Percentiles rank a stretch among this genome's conserved stretches.
Conservation (phyloP, 2,888 invertebrate genomes). For the Heliothis peltigera region DNA sequence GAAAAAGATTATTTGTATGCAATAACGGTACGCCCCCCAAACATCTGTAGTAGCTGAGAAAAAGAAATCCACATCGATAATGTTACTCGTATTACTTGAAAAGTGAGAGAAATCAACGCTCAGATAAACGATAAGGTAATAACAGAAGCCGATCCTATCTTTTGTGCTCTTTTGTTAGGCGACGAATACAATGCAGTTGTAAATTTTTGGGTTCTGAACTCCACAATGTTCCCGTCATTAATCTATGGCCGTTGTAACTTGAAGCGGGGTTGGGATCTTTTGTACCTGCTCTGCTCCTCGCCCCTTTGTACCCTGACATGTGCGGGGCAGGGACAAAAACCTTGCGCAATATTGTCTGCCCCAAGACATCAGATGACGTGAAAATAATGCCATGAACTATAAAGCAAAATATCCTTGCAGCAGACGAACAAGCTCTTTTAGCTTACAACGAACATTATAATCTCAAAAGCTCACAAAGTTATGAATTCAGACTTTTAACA, state of each 20-base stretch:
- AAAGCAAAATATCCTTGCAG: constrained; percentile 63
- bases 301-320: constrained; percentile 86
- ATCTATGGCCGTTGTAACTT: constrained; percentile 88
- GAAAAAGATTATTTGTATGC: constrained; percentile 75
- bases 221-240: constrained; percentile 88
- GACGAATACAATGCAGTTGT: constrained; percentile 86
- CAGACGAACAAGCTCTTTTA: constrained; percentile 20
- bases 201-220: constrained; percentile 89
- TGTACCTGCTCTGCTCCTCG: constrained; percentile 85
- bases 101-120: constrained; percentile 86
- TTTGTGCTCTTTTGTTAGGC: constrained; percentile 84
- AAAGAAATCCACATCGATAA: constrained; percentile 78
- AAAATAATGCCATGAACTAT: constrained; percentile 80
- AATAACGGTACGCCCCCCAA: constrained; percentile 85
- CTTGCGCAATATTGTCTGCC: constrained; percentile 86
- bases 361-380: constrained; percentile 80
- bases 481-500: constrained; percentile 65
- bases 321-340: constrained; percentile 85
- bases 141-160: constrained; percentile 88
- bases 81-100: constrained; percentile 83
- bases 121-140: constrained; percentile 87
- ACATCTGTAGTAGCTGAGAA: constrained; percentile 78
- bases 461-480: constrained; percentile 69
- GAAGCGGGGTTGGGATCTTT: constrained; percentile 84
- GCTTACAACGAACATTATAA: constrained; percentile 65